phyloP scores from a whole-genome alignment of 2,888 invertebrate species.

The Rapana venosa region DNA sequence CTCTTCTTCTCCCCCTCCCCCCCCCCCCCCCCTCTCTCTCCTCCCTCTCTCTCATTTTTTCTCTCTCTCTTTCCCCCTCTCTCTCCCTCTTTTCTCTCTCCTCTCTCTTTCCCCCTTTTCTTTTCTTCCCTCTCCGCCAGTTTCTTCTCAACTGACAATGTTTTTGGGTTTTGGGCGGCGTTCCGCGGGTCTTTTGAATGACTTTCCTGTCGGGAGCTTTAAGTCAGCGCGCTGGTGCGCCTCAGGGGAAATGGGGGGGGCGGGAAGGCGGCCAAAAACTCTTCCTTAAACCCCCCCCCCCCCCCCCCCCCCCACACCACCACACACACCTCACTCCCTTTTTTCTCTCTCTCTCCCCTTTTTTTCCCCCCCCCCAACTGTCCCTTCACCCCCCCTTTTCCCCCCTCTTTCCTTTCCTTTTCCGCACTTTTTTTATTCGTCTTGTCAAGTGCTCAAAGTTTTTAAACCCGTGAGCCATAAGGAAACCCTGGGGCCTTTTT shows the following conservation, averaged over 20 bases:
- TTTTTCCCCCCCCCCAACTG: not conserved
- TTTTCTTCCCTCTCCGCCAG: not conserved
- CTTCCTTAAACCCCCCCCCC: not conserved
- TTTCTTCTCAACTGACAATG: too few species aligned
- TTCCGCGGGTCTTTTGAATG: too few species aligned
- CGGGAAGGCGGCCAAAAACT: too few species aligned
- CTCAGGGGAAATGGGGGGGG: too few species aligned
- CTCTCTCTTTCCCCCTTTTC: not conserved
- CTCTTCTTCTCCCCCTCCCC: not conserved
- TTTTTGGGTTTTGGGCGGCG: too few species aligned
- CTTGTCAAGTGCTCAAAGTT: not conserved
- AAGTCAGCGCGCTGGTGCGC: too few species aligned
- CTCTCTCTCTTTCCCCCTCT: constrained; percentile 29
- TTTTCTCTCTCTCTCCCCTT: not conserved
- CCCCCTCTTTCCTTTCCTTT: not conserved
- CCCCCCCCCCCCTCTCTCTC: not conserved
- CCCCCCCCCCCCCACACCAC: too few species aligned
- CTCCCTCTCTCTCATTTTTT: constrained; percentile 8
- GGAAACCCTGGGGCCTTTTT: too few species aligned
- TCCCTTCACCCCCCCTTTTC: not conserved
- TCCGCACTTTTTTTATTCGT: not conserved
- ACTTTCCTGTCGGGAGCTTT: too few species aligned
- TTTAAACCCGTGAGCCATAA: too few species aligned
- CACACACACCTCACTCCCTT: too few species aligned
- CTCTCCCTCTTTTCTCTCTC: constrained; percentile 28